Conservation (phyloP, 2,888 invertebrate genomes). For the Cyclophora albipunctata region DNA sequence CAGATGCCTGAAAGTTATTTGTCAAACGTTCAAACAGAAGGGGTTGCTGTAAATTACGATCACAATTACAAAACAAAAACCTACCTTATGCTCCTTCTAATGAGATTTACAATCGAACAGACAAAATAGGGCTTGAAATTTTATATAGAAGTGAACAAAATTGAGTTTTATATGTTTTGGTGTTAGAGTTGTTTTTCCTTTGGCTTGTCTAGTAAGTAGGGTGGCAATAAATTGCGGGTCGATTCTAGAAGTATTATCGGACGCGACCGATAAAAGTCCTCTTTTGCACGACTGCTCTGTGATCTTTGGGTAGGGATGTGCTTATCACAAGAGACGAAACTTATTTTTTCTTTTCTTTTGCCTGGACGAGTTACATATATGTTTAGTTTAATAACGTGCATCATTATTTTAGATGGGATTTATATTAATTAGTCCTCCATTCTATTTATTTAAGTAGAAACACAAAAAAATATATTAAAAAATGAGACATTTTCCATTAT, state of each 20-base stretch:
- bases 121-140: conserved; percentile 11
- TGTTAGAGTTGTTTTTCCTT: conserved; percentile 7
- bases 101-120: conserved; percentile 12
- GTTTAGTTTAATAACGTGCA: too few species aligned
- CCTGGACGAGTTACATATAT: too few species aligned
- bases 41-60: conserved; percentile 18
- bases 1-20: conserved; percentile 30
- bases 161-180: conserved; percentile 8
- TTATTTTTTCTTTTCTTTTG: too few species aligned
- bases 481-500: too few species aligned
- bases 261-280: conserved; percentile 65
- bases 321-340: not conserved
- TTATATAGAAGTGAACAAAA: not conserved
- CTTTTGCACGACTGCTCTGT: conserved; percentile 53
- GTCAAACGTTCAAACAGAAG: conserved; percentile 29
- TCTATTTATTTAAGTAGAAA: too few species aligned
- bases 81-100: conserved; percentile 2
- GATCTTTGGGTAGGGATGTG: conserved; percentile 30
- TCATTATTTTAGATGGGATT: too few species aligned
- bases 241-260: conserved; percentile 62
- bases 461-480: too few species aligned
- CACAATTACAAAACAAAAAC: conserved; percentile 4
- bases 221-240: conserved; percentile 62
- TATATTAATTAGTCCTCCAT: too few species aligned
- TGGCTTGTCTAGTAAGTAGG: conserved; percentile 22